phyloP scores from a whole-genome alignment of 2,888 invertebrate genomes.

The Tubiluchus corallicola region DNA sequence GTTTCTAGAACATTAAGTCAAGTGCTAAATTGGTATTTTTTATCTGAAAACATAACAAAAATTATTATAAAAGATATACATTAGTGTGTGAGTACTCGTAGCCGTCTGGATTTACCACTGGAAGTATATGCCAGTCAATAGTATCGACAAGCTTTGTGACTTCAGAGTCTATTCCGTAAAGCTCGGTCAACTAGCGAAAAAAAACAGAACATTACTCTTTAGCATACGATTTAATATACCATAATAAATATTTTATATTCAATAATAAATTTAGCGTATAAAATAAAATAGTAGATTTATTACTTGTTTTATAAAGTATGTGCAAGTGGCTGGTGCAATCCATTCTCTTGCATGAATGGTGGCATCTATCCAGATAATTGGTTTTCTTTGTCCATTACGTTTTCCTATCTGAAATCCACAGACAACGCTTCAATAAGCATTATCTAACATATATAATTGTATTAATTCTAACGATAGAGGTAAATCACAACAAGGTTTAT shows the following conservation, averaged over 20 bases:
- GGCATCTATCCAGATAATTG: background rate
- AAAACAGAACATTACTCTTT: too few relatives aligned
- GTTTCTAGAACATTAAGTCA: too few relatives aligned
- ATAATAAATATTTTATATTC: background rate
- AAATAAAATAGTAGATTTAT: background rate
- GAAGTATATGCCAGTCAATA: slow-evolving; percentile 22
- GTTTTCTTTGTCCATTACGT: background rate
- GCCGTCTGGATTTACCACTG: slow-evolving; percentile 22
- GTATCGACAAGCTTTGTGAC: slow-evolving; percentile 18
- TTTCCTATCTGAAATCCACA: background rate
- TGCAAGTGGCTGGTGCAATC: background rate
- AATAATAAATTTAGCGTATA: too few relatives aligned
- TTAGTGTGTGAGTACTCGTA: slow-evolving; percentile 20
- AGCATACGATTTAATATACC: background rate
- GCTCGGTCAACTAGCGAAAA: too few relatives aligned
- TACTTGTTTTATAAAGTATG: background rate
- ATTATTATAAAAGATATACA: too few relatives aligned
- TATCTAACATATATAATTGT: too few relatives aligned
- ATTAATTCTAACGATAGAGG: too few relatives aligned
- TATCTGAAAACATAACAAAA: too few relatives aligned
- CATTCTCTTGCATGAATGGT: background rate
- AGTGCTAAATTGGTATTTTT: too few relatives aligned
- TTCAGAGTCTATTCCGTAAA: too few relatives aligned
- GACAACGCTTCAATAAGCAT: too few relatives aligned
- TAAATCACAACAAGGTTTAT: too few relatives aligned